These are phyloP conservation scores for Alces alces DNA, from an alignment of 2,113 vertebrate species.

Conservation along the genomic window DNA sequence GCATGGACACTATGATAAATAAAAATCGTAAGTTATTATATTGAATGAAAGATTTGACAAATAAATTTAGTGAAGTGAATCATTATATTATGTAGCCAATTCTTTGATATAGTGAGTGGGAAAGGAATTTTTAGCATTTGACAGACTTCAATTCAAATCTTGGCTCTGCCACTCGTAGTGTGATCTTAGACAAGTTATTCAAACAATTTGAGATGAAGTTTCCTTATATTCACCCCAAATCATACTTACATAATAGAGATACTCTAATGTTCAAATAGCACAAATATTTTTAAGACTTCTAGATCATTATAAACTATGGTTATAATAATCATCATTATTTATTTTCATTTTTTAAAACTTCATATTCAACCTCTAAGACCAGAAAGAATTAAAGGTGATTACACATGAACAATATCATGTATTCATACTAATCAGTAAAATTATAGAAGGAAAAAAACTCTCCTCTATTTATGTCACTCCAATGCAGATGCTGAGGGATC, in stretches of 20 bases:
- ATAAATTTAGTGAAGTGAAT: background rate
- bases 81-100: background rate
- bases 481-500: background rate
- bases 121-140: background rate
- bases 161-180: background rate
- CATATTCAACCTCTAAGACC: background rate
- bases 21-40: background rate
- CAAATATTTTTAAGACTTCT: background rate
- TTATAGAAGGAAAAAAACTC: background rate
- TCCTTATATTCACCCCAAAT: background rate
- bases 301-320: background rate
- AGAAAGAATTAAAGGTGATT: background rate
- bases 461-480: background rate
- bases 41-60: background rate
- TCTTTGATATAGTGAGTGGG: background rate
- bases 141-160: background rate
- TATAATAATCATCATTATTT: background rate
- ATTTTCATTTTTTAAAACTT: background rate
- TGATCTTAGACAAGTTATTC: background rate
- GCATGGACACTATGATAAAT: background rate
- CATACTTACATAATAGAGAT: background rate
- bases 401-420: background rate
- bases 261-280: background rate
- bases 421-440: background rate
- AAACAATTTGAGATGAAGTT: background rate